Evolutionary conservation across 2,888 invertebrate genomes (phyloP), one percentile per base, ranked within the genome.

Genomic region (Malacosoma neustria): DNA sequence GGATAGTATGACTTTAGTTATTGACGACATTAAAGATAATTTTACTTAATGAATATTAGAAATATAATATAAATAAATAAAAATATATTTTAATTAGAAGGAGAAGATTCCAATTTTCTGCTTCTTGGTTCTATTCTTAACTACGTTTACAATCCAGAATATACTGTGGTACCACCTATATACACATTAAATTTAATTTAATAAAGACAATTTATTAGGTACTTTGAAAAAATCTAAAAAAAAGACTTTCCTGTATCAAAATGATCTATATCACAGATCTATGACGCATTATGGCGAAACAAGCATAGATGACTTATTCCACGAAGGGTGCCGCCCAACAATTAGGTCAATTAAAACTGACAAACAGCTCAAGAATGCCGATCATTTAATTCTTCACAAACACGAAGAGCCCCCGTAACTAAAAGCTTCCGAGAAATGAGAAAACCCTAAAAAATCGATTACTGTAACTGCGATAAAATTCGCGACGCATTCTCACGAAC

Each of bases 301-400:
- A 9, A 5, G 22, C 3, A 22, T 22, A 22, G 22, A 22, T 3
- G 22, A 22, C 22, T 52, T 52, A 57, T 72, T 68, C 74, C 51
- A 61, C 59, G 72, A 70, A 75, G 64, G 61, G 64, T 57, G 56
- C 66, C 67, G 54, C 65, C 71, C 72, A 57, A 56, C 68, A 75
- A 76, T 80, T 75, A 75, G 60, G 49, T 55, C 70, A 73, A 74
- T 77, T 74, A 72, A 69, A 65, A 53, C 47, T 50, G 56, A 59
- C 61, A 63, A 63, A 55, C 57, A 61, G 56, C 52, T 43, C 53
- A 51, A 48, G 55, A 59, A 59, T 51, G 51, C 41, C 45, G 46
- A 45, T 49, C 45, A 48, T 51, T 40, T 47, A 46, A 50, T 47
- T 49, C 54, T 55, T 54, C 52, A 55, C 44, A 54, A 51, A 52